Evolutionary conservation across 2,113 vertebrate genomes (phyloP).

Genomic region (Otis tarda): DNA sequence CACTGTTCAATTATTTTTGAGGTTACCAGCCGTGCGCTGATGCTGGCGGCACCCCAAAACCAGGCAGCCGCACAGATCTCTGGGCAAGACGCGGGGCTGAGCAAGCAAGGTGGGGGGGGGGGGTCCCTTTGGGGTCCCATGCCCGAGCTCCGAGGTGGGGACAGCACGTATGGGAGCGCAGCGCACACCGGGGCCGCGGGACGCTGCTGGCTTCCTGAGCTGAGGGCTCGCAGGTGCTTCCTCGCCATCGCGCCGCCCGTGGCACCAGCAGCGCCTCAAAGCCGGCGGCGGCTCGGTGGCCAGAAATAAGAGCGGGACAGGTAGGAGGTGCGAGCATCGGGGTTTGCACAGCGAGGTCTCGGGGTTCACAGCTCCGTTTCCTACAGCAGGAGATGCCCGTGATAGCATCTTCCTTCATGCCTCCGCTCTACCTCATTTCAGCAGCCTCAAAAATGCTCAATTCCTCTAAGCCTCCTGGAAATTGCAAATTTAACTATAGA

Average conservation of each 20-base stretch:
- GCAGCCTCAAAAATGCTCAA: background rate
- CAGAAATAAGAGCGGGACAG: background rate
- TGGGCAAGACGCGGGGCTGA: too few relatives aligned
- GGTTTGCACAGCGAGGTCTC: background rate
- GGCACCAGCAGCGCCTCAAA: background rate
- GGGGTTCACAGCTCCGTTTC: background rate
- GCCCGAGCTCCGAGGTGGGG: too few relatives aligned
- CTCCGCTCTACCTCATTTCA: background rate
- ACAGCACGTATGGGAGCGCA: background rate
- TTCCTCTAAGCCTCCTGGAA: background rate
- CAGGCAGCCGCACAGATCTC: background rate
- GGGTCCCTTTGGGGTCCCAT: background rate
- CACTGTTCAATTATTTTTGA: background rate
- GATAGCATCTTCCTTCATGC: rapidly evolving
- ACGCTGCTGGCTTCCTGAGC: background rate
- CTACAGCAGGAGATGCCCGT: background rate
- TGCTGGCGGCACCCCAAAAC: background rate
- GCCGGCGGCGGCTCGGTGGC: rapidly evolving
- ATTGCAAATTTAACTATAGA: rapidly evolving
- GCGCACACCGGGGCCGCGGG: rapidly evolving
- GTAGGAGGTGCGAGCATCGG: rapidly evolving
- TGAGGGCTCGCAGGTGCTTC: background rate
- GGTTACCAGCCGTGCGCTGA: background rate
- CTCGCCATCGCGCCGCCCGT: background rate
- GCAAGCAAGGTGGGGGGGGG: too few relatives aligned